Percentiles rank a stretch among this genome's conserved stretches.
phyloP scores from a whole-genome alignment of 2,113 vertebrate species.

The Crotalus viridis region DNA sequence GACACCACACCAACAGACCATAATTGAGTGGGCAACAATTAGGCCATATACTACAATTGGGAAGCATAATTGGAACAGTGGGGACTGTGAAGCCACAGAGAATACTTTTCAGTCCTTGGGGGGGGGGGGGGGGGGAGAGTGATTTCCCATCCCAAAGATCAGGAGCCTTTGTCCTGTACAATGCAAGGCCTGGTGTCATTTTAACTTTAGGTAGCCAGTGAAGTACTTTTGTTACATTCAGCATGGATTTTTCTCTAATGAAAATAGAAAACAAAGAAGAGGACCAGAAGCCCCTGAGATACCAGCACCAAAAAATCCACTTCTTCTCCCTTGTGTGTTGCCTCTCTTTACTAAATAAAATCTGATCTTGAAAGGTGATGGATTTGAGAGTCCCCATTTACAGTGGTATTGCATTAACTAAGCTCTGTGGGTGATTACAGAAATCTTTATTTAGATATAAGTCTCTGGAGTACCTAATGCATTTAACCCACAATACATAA shows the following conservation, averaged over 20 bases:
- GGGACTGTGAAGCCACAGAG: neutral
- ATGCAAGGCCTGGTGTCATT: neutral
- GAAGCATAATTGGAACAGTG: neutral
- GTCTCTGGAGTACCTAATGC: neutral
- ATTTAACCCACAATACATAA: constrained; percentile 1
- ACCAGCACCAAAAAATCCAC: neutral
- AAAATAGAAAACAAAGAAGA: rapidly evolving
- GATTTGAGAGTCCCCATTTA: constrained; percentile 20
- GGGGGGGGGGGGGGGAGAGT: neutral
- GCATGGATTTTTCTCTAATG: neutral
- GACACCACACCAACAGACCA: constrained; percentile 14
- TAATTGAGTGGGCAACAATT: constrained; percentile 33
- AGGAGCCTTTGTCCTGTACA: neutral
- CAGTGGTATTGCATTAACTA: neutral
- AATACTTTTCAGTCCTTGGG: neutral
- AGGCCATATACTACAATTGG: constrained; percentile 36
- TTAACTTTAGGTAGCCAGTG: neutral
- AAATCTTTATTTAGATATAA: constrained; percentile 7
- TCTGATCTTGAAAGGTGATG: neutral
- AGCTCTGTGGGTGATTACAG: neutral
- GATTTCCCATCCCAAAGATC: neutral
- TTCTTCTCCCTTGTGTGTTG: constrained; percentile 1
- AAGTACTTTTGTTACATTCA: neutral
- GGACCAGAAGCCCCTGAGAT: neutral
- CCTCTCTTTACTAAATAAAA: neutral